Evolutionary conservation across 2,113 vertebrate species (phyloP).

Genomic region (Zosterops pallidus): DNA sequence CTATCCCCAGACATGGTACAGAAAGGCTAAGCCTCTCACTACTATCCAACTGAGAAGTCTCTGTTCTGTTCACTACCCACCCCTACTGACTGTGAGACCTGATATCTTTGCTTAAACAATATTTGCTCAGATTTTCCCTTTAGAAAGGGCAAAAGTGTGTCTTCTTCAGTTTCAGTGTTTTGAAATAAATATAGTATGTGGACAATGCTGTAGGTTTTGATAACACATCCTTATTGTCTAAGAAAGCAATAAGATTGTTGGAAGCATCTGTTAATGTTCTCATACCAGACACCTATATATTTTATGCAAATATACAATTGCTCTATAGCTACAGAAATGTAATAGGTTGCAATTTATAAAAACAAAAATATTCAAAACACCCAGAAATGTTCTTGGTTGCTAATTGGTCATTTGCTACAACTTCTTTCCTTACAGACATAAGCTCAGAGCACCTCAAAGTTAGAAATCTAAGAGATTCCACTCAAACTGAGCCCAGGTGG

Average conservation of each 20-base stretch:
- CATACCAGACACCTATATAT: not conserved
- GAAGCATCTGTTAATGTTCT: not conserved
- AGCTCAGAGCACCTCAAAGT: not conserved
- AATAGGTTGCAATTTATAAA: not conserved
- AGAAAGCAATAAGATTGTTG: not conserved
- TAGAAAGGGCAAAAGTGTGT: not conserved
- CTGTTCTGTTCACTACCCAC: not conserved
- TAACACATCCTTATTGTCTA: not conserved
- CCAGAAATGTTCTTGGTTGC: not conserved
- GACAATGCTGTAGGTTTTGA: not conserved
- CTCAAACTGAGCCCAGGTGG: not conserved
- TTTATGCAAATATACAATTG: not conserved
- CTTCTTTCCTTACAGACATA: not conserved
- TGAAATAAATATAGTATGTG: not conserved
- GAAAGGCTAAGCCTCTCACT: not conserved
- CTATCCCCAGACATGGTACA: not conserved
- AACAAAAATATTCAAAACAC: not conserved
- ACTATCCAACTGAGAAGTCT: not conserved
- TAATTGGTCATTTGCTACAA: not conserved
- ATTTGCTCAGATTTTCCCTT: not conserved
- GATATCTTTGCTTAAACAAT: not conserved
- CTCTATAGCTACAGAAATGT: not conserved
- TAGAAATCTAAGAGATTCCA: not conserved
- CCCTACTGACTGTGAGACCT: not conserved
- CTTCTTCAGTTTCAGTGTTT: not conserved